Percentiles rank a stretch among this genome's conserved stretches.
Conservation (phyloP, 2,113 vertebrate species). For the Cephalopterus ornatus region DNA sequence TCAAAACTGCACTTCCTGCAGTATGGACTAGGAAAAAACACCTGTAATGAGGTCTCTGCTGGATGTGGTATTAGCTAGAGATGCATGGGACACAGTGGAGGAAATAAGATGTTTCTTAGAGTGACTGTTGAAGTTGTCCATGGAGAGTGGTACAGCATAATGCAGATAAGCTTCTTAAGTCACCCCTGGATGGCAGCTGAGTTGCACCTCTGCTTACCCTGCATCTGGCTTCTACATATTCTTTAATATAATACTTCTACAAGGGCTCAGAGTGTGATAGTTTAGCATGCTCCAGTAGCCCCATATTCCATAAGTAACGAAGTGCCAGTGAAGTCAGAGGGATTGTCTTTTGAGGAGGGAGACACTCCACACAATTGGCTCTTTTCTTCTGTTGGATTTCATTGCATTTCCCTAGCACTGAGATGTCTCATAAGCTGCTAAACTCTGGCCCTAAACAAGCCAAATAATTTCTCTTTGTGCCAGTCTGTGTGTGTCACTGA, state of each 20-base stretch:
- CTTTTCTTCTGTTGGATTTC: background rate
- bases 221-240: conserved; percentile 5
- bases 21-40: background rate
- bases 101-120: conserved; percentile 26
- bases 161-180: conserved; percentile 42
- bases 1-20: background rate
- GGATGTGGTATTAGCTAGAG: background rate
- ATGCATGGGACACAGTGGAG: background rate
- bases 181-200: conserved; percentile 28
- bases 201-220: conserved; percentile 1
- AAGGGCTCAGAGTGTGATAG: background rate
- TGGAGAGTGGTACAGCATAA: background rate
- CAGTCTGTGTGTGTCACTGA: background rate
- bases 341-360: conserved; percentile 1
- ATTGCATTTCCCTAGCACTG: background rate
- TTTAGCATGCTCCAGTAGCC: background rate
- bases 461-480: background rate
- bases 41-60: background rate
- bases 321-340: background rate
- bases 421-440: background rate
- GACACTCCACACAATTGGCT: background rate
- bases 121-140: background rate
- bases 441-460: background rate
- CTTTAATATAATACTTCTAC: background rate
- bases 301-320: background rate